Evolutionary conservation across 2,113 vertebrate species (phyloP).

Genomic region (Tauraco erythrolophus): DNA sequence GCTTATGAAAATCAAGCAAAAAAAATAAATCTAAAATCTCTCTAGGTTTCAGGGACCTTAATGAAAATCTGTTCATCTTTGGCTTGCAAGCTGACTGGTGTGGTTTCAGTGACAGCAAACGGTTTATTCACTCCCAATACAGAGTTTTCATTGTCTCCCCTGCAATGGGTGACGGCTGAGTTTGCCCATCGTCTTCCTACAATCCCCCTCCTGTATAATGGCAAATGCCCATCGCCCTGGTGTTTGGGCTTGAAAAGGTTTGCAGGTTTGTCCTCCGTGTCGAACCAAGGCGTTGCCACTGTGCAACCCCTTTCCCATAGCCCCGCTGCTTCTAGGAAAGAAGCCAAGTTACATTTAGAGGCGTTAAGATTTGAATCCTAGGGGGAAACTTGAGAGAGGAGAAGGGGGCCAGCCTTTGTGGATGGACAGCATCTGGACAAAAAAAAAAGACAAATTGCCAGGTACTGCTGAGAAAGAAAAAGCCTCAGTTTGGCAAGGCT

Average conservation of each 20-base stretch:
- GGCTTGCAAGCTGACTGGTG: not conserved
- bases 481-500: not conserved
- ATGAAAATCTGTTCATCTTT: not conserved
- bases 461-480: slow-evolving; percentile 13
- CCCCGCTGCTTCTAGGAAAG: not conserved
- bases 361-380: slow-evolving; percentile 40
- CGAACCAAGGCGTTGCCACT: not conserved
- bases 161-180: not conserved
- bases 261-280: not conserved
- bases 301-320: not conserved
- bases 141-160: not conserved
- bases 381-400: slow-evolving; percentile 24
- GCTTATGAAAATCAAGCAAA: not conserved
- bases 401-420: not conserved
- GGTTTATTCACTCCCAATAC: not conserved
- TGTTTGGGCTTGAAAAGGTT: not conserved
- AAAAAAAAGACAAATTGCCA: not conserved
- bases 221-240: not conserved
- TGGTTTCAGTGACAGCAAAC: not conserved
- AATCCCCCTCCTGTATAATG: not conserved
- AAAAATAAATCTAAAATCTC: not conserved
- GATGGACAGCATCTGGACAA: not conserved
- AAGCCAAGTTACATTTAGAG: slow-evolving; percentile 29
- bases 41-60: not conserved
- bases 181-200: not conserved